A percentile compares a stretch with the other conserved stretches of the same genome.
phyloP scores from a whole-genome alignment of 2,113 vertebrate genomes.

The Vanacampus margaritifer region DNA sequence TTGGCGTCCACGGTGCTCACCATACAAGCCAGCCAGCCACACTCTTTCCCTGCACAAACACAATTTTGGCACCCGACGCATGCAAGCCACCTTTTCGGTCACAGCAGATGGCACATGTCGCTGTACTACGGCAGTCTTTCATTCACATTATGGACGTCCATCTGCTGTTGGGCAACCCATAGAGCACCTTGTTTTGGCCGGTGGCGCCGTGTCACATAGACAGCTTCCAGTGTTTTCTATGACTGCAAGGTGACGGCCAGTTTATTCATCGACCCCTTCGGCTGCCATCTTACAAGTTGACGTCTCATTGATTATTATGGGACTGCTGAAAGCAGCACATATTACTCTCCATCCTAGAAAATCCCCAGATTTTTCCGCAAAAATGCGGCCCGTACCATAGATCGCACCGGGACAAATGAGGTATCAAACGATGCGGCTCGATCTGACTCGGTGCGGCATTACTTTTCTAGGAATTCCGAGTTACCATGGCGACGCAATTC shows the following conservation, averaged over 20 bases:
- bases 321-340: too few species aligned
- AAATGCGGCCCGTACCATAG: too few species aligned
- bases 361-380: too few species aligned
- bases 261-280: not conserved
- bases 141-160: slow-evolving; percentile 68
- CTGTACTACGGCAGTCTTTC: slow-evolving; percentile 64
- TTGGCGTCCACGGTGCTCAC: not conserved
- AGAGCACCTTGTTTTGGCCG: slow-evolving; percentile 56
- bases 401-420: too few species aligned
- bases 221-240: not conserved
- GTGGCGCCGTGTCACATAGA: slow-evolving; percentile 21
- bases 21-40: not conserved
- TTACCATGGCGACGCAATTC: too few species aligned
- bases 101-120: slow-evolving; percentile 68
- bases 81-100: slow-evolving; percentile 53
- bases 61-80: slow-evolving; percentile 37
- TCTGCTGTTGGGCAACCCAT: slow-evolving; percentile 51
- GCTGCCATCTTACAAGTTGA: not conserved
- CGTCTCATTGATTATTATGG: not conserved
- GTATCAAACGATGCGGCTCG: too few species aligned
- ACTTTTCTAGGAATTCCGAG: too few species aligned
- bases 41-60: slow-evolving; percentile 30
- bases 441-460: too few species aligned
- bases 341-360: too few species aligned
- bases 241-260: not conserved